A percentile compares a stretch with the other conserved stretches of the same genome.
Evolutionary conservation across 2,113 vertebrate species (phyloP).

Genomic region (Petroica traversi): DNA sequence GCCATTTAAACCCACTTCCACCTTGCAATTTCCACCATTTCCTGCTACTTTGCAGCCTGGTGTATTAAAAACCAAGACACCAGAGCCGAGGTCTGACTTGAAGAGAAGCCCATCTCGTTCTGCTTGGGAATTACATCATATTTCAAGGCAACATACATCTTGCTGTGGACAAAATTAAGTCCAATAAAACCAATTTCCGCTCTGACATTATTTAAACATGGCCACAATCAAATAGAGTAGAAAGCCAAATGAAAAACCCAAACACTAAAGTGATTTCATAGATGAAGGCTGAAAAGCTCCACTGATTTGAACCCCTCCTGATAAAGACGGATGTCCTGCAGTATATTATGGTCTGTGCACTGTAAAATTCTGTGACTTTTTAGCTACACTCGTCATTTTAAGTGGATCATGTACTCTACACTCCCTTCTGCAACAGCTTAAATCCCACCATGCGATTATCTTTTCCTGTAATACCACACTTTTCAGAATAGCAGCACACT

Average conservation of each 20-base stretch:
- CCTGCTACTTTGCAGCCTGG: neutral
- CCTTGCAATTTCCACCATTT: conserved; percentile 2
- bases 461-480: neutral
- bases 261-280: conserved; percentile 1
- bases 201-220: conserved; percentile 26
- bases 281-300: neutral
- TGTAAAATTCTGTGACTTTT: neutral
- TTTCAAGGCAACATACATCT: neutral
- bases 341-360: neutral
- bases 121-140: conserved; percentile 5
- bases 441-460: neutral
- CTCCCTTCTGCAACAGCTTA: neutral
- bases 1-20: conserved; percentile 24
- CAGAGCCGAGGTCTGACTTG: neutral
- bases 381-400: neutral
- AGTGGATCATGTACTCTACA: neutral
- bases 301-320: neutral
- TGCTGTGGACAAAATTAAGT: conserved; percentile 41
- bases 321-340: neutral
- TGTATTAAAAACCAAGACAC: neutral
- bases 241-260: conserved; percentile 30
- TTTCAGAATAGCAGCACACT: neutral
- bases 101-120: neutral
- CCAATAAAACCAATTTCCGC: conserved; percentile 21
- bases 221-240: conserved; percentile 22